These are phyloP conservation scores for Acanthochromis polyacanthus DNA, from an alignment of 2,113 vertebrate genomes.

Conservation along the genomic window DNA sequence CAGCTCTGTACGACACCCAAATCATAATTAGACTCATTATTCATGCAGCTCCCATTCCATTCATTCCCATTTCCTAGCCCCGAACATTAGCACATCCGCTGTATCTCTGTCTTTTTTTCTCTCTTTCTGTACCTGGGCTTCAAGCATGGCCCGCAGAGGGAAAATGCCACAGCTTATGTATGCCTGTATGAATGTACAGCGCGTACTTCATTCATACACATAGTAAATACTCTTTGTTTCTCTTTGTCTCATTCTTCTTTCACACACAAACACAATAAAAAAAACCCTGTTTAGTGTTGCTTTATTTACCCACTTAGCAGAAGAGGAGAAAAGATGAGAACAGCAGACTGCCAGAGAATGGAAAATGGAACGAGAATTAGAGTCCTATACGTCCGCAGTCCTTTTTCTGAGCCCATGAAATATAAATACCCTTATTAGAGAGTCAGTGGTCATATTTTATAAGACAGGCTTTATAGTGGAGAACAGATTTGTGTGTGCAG, in stretches of 20 bases:
- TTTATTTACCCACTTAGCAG: conserved; percentile 12
- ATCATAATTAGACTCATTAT: conserved; percentile 82
- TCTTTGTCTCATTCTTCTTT: not conserved
- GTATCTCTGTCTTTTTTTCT: not conserved
- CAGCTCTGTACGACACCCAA: conserved; percentile 56
- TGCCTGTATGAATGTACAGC: not conserved
- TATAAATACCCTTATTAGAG: conserved; percentile 67
- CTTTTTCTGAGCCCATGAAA: conserved; percentile 56
- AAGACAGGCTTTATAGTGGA: conserved; percentile 16
- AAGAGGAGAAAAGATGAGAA: conserved; percentile 6
- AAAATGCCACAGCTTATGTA: not conserved
- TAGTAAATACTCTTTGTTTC: not conserved
- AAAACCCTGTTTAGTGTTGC: conserved; percentile 13
- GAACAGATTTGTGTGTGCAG: conserved; percentile 8
- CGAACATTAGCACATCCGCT: conserved; percentile 23
- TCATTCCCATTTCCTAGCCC: conserved; percentile 59
- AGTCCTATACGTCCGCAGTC: conserved; percentile 8
- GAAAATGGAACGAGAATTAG: conserved; percentile 21
- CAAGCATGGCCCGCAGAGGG: conserved; percentile 2
- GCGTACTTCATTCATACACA: not conserved
- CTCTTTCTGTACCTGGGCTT: conserved; percentile 1
- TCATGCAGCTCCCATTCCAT: conserved; percentile 71
- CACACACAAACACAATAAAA: not conserved
- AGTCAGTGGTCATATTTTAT: conserved; percentile 60
- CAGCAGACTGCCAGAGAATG: not conserved